Conservation (phyloP, 2,113 vertebrate species). For the Hemiscyllium ocellatum region DNA sequence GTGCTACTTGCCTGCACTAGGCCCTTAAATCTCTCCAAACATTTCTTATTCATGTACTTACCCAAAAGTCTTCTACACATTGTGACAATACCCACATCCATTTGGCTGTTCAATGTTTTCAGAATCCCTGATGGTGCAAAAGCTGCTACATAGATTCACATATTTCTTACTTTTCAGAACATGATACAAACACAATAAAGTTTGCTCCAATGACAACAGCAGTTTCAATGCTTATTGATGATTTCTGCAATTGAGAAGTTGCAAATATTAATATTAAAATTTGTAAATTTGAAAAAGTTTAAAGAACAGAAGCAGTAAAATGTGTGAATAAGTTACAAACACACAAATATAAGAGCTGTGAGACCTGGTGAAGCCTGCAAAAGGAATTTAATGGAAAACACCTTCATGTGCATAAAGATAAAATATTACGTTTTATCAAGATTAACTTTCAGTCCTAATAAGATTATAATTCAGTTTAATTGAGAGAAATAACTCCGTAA, state of each 20-base stretch:
- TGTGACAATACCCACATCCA: too few relatives aligned
- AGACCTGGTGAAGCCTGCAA: not conserved
- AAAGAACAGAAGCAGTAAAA: not conserved
- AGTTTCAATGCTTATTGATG: not conserved
- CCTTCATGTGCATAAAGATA: not conserved
- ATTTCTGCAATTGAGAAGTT: not conserved
- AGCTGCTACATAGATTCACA: not conserved
- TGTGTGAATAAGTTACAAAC: not conserved
- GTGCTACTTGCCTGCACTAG: too few relatives aligned
- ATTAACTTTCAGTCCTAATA: not conserved
- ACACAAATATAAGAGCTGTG: not conserved
- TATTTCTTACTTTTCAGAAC: not conserved
- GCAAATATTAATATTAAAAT: not conserved
- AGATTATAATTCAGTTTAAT: slow-evolving; percentile 8
- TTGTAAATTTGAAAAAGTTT: not conserved
- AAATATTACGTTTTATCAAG: not conserved
- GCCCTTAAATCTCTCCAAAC: too few relatives aligned
- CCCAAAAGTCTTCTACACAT: too few relatives aligned
- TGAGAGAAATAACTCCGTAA: slow-evolving; percentile 16
- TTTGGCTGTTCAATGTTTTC: not conserved
- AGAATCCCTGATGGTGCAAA: not conserved
- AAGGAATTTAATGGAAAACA: not conserved
- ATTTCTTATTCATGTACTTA: too few relatives aligned
- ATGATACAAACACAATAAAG: not conserved
- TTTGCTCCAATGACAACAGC: not conserved